Base-by-base conservation (phyloP, 2,797 vertebrate species). In the Catharus ustulatus region DNA sequence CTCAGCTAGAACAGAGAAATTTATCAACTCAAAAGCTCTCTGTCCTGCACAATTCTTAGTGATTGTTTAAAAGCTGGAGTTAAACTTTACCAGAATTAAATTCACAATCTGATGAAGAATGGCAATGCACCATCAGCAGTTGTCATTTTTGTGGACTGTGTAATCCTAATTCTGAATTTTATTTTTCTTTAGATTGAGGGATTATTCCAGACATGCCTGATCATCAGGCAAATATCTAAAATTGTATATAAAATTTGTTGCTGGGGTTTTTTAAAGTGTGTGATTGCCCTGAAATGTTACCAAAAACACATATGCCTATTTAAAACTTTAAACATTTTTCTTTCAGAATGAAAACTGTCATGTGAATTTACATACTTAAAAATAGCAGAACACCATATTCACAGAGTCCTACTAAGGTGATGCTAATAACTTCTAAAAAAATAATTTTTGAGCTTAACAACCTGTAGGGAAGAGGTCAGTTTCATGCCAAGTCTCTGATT, bases 201-300 rank as follows among this genome's bases (percentile, higher is more conserved):
- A 58, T 62, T 84, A 40, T 88, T 75, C 19, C 42, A 59, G 27
- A 8, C 49, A 45, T 27, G 1, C 76, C 12, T 76, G 15, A 55
- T 48, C 18, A 73, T 55, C 1, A 9, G 1, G 43, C 36, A 72
- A 51, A 36, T 59, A 45, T 43, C 34, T 34, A 29, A 71, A 74
- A 48, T 59, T 1, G 13, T 40, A 1, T 12, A 30, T 16, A 38
- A 36, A 76, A 58, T 15, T 45, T 63, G 4, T 52, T 81, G 26
- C 7, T 7, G 32, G 0, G 0, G 5, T 59, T 46, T 15, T 0
- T 74, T 40, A 1, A 19, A 59, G 36, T 10, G 2, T 68, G 13
- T 77, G 11, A 45, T 49, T 87, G 24, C 15, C 34, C 20, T 67
- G 52, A 74, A 80, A 59, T 38, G 15, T 45, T 63, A 49, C 23